Percentiles rank a stretch among this genome's conserved stretches.
Conservation (phyloP, 2,888 invertebrate genomes). For the Andrena chrysosceles region DNA sequence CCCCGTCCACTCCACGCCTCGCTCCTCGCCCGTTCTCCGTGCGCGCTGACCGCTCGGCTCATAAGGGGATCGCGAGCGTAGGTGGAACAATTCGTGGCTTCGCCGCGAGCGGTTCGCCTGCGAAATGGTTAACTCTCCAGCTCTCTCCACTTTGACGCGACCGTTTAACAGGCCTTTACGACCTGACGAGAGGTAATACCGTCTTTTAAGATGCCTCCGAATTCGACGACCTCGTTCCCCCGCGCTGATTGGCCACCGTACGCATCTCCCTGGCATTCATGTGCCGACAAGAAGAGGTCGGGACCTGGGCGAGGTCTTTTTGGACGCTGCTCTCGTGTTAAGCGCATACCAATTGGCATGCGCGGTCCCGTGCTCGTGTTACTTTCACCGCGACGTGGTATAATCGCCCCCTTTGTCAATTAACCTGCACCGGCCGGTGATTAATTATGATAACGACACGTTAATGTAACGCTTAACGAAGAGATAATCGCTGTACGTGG, state of each 20-base stretch:
- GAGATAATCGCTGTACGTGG: conserved; percentile 69
- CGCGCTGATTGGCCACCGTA: background rate
- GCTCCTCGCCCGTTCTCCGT: background rate
- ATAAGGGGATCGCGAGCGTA: conserved; percentile 41
- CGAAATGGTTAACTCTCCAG: conserved; percentile 41
- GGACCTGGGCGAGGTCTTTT: background rate
- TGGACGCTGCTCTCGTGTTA: background rate
- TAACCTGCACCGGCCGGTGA: conserved; percentile 70
- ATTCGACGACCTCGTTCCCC: conserved; percentile 20
- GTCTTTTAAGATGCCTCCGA: conserved; percentile 31
- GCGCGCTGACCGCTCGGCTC: conserved; percentile 5
- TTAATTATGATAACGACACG: conserved; percentile 77
- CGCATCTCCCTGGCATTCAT: background rate
- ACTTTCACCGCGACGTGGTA: conserved; percentile 59
- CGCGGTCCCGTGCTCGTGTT: conserved; percentile 56
- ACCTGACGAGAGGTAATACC: conserved; percentile 44
- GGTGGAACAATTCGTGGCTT: conserved; percentile 62
- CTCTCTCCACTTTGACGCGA: conserved; percentile 28
- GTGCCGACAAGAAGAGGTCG: too few species aligned
- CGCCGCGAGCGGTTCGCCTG: conserved; percentile 53
- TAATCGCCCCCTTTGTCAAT: conserved; percentile 71
- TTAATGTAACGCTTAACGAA: conserved; percentile 68
- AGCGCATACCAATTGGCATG: conserved; percentile 45
- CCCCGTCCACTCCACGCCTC: conserved; percentile 29
- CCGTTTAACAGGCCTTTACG: conserved; percentile 53